phyloP scores from a whole-genome alignment of 2,797 vertebrate species.

The Hafferia zeledoni region DNA sequence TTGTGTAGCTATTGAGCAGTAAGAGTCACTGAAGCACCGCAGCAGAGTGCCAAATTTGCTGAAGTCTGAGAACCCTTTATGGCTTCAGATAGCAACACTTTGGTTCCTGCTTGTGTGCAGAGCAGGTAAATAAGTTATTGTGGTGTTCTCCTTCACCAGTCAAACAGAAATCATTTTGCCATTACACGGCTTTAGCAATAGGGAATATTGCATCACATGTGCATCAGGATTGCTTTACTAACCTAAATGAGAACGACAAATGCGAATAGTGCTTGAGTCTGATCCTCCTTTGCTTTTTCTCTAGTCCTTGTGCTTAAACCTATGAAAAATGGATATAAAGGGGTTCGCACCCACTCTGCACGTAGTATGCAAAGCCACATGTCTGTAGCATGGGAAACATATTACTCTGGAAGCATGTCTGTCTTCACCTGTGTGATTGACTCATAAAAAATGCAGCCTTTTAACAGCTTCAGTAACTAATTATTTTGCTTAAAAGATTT shows the following conservation, averaged over 20 bases:
- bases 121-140: slow-evolving; percentile 34
- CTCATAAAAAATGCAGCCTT: not conserved
- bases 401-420: not conserved
- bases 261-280: not conserved
- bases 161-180: slow-evolving; percentile 17
- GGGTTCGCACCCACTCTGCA: not conserved
- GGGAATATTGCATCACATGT: not conserved
- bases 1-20: slow-evolving; percentile 38
- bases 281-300: not conserved
- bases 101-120: not conserved
- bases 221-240: not conserved
- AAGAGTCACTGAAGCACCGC: not conserved
- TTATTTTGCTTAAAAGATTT: not conserved
- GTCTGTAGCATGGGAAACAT: not conserved
- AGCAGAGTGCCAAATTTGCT: not conserved
- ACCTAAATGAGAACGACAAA: not conserved
- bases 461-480: not conserved
- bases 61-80: slow-evolving; percentile 19
- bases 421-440: not conserved
- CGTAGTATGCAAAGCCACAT: not conserved
- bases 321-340: not conserved
- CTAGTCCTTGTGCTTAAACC: not conserved
- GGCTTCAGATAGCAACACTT: not conserved
- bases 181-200: not conserved
- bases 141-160: not conserved